phyloP scores from a whole-genome alignment of 30 jellyfish, hydroid and myxozoan species.

The Pelagia noctiluca region DNA sequence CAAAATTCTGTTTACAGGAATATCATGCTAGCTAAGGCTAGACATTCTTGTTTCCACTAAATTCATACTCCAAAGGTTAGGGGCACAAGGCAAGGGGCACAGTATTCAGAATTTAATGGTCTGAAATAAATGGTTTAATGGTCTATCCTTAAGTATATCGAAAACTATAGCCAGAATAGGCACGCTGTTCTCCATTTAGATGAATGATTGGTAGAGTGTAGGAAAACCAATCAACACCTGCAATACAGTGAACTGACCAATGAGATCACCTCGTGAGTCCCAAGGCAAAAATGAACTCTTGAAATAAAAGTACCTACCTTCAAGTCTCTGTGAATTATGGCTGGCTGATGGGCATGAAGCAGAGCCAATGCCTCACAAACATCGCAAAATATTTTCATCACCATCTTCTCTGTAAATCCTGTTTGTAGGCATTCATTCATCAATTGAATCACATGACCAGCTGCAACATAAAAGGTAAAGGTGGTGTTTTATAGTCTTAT shows the following conservation, averaged over 20 bases:
- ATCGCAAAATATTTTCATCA: slow-evolving; percentile 92
- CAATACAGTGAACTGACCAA: no score
- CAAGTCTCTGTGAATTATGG: slow-evolving; percentile 87
- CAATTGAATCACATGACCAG: slow-evolving; percentile 93
- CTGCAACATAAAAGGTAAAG: slow-evolving; percentile 41
- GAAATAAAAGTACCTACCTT: slow-evolving; percentile 58
- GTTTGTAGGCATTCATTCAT: slow-evolving; percentile 87
- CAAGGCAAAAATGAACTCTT: no score
- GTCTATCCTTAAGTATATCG: no score
- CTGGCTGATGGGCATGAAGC: slow-evolving; percentile 84
- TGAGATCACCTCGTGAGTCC: no score
- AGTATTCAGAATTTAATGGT: no score
- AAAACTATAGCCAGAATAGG: no score
- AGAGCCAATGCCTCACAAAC: slow-evolving; percentile 92
- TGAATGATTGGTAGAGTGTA: no score
- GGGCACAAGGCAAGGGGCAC: no score
- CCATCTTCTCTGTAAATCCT: slow-evolving; percentile 91
- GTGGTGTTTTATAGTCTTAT: background rate
- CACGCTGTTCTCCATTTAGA: no score
- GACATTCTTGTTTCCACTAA: background rate
- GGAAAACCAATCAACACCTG: no score
- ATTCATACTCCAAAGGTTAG: background rate
- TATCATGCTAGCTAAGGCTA: background rate
- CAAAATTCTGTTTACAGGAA: background rate
- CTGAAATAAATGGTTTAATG: background rate